A percentile compares a stretch with the other conserved stretches of the same genome.
Conservation (phyloP, 64 coral and sea anemone genomes). For the Stichodactyla helianthus region DNA sequence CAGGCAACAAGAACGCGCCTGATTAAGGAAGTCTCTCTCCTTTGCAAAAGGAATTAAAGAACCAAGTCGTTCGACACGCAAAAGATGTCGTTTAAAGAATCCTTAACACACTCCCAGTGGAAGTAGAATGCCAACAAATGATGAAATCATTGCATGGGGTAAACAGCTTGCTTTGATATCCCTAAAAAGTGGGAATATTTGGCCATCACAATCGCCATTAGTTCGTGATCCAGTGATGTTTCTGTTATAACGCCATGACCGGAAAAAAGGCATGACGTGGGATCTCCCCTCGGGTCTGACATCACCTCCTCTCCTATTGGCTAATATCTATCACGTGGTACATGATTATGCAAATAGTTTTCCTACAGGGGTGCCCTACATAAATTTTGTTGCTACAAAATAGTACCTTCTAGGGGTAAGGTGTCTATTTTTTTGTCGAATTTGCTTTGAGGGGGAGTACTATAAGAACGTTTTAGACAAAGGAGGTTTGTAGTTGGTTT, state of each 20-base stretch:
- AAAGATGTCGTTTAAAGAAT: constrained; percentile 75
- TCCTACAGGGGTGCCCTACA: not conserved
- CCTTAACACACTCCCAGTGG: constrained; percentile 86
- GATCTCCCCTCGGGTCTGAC: constrained; percentile 71
- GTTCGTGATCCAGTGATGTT: not conserved
- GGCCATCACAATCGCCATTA: not conserved
- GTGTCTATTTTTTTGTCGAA: not conserved
- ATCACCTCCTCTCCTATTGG: constrained; percentile 32
- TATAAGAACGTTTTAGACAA: not conserved
- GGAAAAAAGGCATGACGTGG: constrained; percentile 68
- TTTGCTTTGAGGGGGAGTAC: not conserved
- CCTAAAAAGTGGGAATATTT: constrained; percentile 38
- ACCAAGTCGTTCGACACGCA: constrained; percentile 69
- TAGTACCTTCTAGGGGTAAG: not conserved
- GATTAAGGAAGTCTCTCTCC: constrained; percentile 74
- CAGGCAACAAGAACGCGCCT: constrained; percentile 26
- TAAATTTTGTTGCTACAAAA: not conserved
- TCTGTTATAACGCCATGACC: constrained; percentile 66
- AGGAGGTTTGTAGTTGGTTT: not conserved
- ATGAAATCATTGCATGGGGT: constrained; percentile 57
- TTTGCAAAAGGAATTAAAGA: constrained; percentile 93
- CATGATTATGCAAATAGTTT: not conserved
- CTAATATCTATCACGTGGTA: not conserved
- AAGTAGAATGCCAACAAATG: constrained; percentile 76
- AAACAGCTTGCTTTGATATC: constrained; percentile 38